These are phyloP conservation scores for Mormyrops attenuatus DNA, from an alignment of 2,797 vertebrate species.

Conservation along the genomic window DNA sequence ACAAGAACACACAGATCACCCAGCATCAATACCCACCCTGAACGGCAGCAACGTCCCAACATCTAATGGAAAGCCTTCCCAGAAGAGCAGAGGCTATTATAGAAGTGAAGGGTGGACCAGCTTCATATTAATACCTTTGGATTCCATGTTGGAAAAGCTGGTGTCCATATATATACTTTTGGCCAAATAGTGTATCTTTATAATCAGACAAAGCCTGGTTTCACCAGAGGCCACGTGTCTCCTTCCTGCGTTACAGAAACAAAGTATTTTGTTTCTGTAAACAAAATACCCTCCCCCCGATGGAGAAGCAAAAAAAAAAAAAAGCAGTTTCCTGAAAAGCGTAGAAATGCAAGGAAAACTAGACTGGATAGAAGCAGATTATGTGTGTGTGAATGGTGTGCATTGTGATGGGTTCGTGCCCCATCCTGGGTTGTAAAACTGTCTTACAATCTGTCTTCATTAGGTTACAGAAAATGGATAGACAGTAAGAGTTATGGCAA, in stretches of 20 bases:
- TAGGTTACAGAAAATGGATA: background rate
- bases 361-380: background rate
- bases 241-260: background rate
- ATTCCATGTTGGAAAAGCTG: background rate
- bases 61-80: background rate
- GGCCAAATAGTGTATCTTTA: background rate
- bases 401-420: background rate
- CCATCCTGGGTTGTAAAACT: background rate
- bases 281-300: too few relatives aligned
- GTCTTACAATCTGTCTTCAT: background rate
- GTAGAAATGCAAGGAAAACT: background rate
- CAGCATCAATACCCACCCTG: background rate
- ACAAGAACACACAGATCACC: background rate
- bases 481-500: background rate
- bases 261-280: background rate
- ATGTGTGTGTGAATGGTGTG: background rate
- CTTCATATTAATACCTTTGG: background rate
- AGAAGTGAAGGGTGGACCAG: background rate
- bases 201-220: background rate
- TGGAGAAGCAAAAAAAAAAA: background rate
- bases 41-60: background rate
- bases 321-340: background rate
- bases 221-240: background rate
- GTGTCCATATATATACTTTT: background rate
- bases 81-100: background rate